Evolutionary conservation across 2,113 vertebrate species (phyloP).

Genomic region (Dascyllus trimaculatus): DNA sequence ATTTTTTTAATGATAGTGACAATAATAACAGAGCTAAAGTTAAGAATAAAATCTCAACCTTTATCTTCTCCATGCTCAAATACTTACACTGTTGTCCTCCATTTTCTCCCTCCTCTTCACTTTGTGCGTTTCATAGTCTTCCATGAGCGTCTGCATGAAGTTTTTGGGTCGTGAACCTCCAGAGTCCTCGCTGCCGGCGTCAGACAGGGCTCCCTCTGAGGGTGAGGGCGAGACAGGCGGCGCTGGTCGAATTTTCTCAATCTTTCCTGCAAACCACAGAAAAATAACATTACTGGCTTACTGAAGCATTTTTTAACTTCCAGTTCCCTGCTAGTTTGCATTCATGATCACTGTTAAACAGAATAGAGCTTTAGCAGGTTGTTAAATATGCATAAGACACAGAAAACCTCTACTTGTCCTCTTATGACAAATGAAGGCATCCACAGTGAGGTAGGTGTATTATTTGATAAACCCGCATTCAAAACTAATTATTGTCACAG

Average conservation of each 20-base stretch:
- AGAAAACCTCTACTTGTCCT: no score
- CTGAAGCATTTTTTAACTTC: neutral
- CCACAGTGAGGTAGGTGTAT: no score
- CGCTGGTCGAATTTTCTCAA: conserved; percentile 91
- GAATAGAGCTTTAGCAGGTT: no score
- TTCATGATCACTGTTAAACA: no score
- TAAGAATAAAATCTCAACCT: neutral
- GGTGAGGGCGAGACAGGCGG: conserved; percentile 91
- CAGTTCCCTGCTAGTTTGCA: neutral
- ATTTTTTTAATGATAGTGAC: neutral
- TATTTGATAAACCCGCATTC: no score
- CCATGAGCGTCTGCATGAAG: conserved; percentile 98
- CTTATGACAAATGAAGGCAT: no score
- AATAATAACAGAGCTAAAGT: neutral
- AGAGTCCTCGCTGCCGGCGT: conserved; percentile 88
- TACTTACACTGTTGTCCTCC: conserved; percentile 96
- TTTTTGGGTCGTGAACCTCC: conserved; percentile 92
- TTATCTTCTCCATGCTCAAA: neutral
- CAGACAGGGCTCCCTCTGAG: conserved; percentile 88
- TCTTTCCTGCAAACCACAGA: conserved; percentile 89
- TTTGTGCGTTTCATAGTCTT: conserved; percentile 97
- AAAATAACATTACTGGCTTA: neutral
- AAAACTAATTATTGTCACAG: no score
- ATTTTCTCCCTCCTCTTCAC: conserved; percentile 94
- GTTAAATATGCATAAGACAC: no score